These are phyloP conservation scores for Amazona guildingii DNA, from an alignment of 2,113 vertebrate species.

Conservation along the genomic window DNA sequence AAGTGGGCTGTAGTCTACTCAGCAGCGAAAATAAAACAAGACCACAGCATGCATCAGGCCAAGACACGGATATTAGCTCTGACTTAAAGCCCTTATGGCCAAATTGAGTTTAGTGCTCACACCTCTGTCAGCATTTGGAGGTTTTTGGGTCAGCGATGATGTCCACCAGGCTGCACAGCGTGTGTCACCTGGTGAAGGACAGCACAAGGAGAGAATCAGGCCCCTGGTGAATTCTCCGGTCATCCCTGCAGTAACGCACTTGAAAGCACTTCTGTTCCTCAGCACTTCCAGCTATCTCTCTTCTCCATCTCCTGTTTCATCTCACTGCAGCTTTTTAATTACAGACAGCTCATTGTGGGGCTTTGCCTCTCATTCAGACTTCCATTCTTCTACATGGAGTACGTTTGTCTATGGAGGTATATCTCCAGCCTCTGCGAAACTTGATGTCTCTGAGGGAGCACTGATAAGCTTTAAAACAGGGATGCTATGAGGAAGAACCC, in stretches of 20 bases:
- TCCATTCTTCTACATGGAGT: fast-evolving
- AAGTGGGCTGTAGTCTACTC: background rate
- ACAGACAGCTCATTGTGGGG: background rate
- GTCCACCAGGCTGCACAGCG: background rate
- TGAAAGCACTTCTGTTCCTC: background rate
- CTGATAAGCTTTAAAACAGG: background rate
- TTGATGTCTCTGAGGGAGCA: background rate
- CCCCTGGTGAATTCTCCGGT: background rate
- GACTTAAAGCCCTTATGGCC: background rate
- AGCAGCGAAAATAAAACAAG: background rate
- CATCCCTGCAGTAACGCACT: background rate
- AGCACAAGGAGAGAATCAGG: background rate
- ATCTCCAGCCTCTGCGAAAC: background rate
- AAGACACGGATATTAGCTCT: background rate
- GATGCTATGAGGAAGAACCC: background rate
- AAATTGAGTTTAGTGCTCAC: fast-evolving
- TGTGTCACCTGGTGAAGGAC: fast-evolving
- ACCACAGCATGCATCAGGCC: background rate
- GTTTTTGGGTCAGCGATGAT: background rate
- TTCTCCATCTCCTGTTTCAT: background rate
- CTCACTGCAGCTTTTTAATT: background rate
- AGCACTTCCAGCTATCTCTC: background rate
- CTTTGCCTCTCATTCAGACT: background rate
- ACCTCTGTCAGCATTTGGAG: background rate
- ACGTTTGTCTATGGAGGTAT: background rate